phyloP scores from a whole-genome alignment of 2,113 vertebrate species.

The Bos taurus region DNA sequence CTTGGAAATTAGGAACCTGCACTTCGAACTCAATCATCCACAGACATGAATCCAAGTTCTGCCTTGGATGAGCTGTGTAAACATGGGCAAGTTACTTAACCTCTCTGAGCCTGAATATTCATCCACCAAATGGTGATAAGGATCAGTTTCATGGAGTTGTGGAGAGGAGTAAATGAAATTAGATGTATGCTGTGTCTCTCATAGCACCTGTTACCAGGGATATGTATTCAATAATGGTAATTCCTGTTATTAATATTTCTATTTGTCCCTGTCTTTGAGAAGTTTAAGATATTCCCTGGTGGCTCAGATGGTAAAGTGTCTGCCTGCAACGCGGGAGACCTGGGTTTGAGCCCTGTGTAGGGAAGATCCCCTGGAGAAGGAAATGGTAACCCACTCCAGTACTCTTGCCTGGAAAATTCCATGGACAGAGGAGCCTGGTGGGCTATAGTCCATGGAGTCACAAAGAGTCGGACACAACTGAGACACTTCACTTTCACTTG shows the following conservation, averaged over 20 bases:
- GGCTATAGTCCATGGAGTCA: background rate
- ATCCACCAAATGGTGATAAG: background rate
- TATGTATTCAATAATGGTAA: background rate
- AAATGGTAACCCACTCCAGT: background rate
- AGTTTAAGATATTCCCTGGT: background rate
- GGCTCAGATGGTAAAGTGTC: background rate
- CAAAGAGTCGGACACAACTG: background rate
- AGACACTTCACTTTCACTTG: background rate
- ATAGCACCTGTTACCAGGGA: background rate
- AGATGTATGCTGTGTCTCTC: background rate
- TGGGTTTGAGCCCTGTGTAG: background rate
- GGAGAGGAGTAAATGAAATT: background rate
- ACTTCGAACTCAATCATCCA: background rate
- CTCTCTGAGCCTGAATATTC: background rate
- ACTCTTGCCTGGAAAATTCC: background rate
- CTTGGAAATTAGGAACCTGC: background rate
- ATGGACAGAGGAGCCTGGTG: background rate
- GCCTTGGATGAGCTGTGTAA: background rate
- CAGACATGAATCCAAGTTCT: background rate
- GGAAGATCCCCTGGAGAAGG: background rate
- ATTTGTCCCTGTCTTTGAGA: background rate
- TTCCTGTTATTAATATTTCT: background rate
- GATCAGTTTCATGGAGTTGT: background rate
- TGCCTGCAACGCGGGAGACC: background rate
- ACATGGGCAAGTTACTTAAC: background rate